Conservation (phyloP, 37 sponge, comb jelly and placozoan species). For the Petrosia ficiformis region DNA sequence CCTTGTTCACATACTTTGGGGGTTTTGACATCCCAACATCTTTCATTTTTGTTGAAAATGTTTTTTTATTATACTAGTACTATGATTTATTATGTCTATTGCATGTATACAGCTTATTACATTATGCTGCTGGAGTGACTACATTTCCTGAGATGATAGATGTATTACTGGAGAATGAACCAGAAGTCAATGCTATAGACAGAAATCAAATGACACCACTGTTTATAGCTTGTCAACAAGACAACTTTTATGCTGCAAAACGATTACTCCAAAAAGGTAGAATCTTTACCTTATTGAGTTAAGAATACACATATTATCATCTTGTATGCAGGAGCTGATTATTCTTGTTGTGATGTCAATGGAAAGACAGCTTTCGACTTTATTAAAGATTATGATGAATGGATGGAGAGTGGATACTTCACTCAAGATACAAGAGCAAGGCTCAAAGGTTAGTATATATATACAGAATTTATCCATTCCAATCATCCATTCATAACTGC, state of each 20-base stretch:
- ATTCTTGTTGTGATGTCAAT: background rate
- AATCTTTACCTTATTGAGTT: background rate
- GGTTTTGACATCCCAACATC: too few species aligned
- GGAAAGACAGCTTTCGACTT: slow-evolving; percentile 72
- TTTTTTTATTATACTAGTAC: too few species aligned
- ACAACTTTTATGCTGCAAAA: slow-evolving; percentile 69
- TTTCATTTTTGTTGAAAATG: too few species aligned
- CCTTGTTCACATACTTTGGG: too few species aligned
- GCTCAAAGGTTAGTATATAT: slow-evolving; percentile 38
- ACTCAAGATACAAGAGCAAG: slow-evolving; percentile 22
- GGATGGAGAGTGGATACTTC: slow-evolving; percentile 76
- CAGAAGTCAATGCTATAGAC: slow-evolving; percentile 53
- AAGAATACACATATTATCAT: background rate
- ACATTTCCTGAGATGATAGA: slow-evolving; percentile 31
- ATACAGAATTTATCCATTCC: background rate
- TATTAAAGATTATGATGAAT: slow-evolving; percentile 67
- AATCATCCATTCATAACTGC: background rate
- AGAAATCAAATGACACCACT: slow-evolving; percentile 57
- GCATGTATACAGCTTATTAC: slow-evolving; percentile 32
- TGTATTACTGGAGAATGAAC: slow-evolving; percentile 44
- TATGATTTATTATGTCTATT: too few species aligned
- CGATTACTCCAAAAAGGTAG: slow-evolving; percentile 57
- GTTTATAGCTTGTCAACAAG: slow-evolving; percentile 56
- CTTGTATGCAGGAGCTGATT: slow-evolving; percentile 29
- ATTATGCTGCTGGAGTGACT: slow-evolving; percentile 13